A percentile compares a stretch with the other conserved stretches of the same genome.
phyloP scores from a whole-genome alignment of 2,113 vertebrate species.

The Pandion haliaetus region DNA sequence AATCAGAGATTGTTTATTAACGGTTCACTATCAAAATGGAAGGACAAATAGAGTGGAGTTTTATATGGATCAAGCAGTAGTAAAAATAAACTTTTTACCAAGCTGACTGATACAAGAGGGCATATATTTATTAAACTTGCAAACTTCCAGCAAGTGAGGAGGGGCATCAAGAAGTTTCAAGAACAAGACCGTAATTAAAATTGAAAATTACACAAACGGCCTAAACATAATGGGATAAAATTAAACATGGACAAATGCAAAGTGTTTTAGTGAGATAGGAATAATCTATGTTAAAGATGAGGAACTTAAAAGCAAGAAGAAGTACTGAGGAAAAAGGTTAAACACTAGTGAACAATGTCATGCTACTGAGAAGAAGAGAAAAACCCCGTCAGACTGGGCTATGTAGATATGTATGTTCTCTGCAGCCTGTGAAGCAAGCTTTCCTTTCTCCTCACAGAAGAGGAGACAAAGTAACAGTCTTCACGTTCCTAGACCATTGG shows the following conservation, averaged over 20 bases:
- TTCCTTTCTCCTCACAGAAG: not conserved
- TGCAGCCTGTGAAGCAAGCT: not conserved
- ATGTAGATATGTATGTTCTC: accelerated
- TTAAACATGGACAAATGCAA: not conserved
- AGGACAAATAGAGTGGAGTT: not conserved
- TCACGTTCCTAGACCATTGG: accelerated
- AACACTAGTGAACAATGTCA: not conserved
- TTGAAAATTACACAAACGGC: not conserved
- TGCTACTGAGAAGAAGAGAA: not conserved
- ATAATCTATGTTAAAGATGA: not conserved
- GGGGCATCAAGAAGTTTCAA: not conserved
- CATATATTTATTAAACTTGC: not conserved
- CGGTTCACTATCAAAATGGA: not conserved
- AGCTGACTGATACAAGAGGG: not conserved
- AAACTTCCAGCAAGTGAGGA: not conserved
- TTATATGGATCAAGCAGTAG: not conserved
- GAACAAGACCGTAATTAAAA: not conserved
- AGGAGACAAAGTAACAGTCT: not conserved
- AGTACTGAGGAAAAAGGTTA: not conserved
- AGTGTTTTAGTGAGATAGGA: not conserved
- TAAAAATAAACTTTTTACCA: not conserved
- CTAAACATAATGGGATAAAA: not conserved
- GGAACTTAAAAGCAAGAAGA: not conserved
- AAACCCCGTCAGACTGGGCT: not conserved
- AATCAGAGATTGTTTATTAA: not conserved